Base-by-base conservation (phyloP, 2,888 invertebrate species). In the Mythimna lalbum region DNA sequence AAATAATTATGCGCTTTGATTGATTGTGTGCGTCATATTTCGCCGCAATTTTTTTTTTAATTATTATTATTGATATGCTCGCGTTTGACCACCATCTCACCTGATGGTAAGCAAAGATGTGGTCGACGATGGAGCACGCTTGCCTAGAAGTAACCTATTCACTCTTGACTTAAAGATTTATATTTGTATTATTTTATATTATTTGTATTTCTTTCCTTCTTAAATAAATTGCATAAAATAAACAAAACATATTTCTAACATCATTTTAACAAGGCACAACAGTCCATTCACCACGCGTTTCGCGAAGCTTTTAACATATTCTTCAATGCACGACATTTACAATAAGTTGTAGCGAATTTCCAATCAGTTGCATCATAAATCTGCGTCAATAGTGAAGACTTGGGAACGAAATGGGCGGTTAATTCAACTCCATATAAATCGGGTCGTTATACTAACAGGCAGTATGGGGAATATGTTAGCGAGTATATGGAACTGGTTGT, bases 331-430 rank as follows among this genome's bases (percentile, higher is more conserved):
- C 52, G 66, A 80, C 77, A 82, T 83, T 81, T 75, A 79, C 72
- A 81, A 82, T 79, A 62, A 78, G 72, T 84, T 86, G 86, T 74
- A 73, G 86, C 87, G 87, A 87, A 90, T 88, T 90, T 87, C 87
- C 89, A 89, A 89, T 87, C 87, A 86, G 85, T 80, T 75, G 76
- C 78, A 86, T 89, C 90, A 89, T 92, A 90, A 83, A 87, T 92
- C 90, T 81, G 79, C 85, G 90, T 91, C 91, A 70, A 76, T 39
- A 64, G 69, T 69, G 69, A 68, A 76, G 69, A 65, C 62, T 65
- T 61, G 73, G 65, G 80, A 78, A 65, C 83, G 86, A 83, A 86
- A 87, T 85, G 86, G 84, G 84, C 82, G 86, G 88, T 86, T 87
- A 87, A 90, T 89, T 88, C 85, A 82, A 83, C 86, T 88, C 90